Conservation (phyloP, 92 coral and sea anemone genomes). For the Chrysogorgia sp. region DNA sequence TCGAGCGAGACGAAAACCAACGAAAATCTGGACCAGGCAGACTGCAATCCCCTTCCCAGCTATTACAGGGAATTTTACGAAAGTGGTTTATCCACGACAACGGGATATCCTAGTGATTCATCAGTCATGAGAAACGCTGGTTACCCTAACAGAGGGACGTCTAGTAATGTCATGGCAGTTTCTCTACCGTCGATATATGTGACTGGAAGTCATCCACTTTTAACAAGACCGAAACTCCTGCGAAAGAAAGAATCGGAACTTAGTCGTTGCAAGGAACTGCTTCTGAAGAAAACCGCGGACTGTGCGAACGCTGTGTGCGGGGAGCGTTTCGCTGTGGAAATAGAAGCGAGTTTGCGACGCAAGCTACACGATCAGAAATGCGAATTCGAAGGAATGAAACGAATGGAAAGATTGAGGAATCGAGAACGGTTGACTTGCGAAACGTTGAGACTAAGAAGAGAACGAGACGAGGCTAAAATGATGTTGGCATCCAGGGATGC, state of each 20-base stretch:
- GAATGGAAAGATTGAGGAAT: slow-evolving; percentile 8
- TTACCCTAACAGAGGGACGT: not conserved
- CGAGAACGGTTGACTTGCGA: slow-evolving; percentile 10
- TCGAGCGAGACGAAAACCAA: slow-evolving; percentile 2
- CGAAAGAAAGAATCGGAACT: slow-evolving; percentile 30
- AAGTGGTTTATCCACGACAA: not conserved
- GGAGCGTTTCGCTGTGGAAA: slow-evolving; percentile 3
- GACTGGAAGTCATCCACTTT: slow-evolving; percentile 2
- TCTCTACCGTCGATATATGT: not conserved
- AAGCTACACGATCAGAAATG: not conserved
- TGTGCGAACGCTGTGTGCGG: slow-evolving; percentile 32
- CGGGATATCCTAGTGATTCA: too few species aligned
- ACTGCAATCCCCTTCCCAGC: not conserved
- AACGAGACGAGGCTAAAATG: slow-evolving; percentile 17
- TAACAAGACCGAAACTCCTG: slow-evolving; percentile 23
- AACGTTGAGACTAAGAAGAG: slow-evolving; percentile 8
- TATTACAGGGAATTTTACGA: not conserved
- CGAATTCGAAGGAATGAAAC: not conserved
- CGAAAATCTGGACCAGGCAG: not conserved
- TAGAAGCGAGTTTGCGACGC: slow-evolving; percentile 5
- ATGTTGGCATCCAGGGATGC: not conserved
- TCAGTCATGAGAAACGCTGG: too few species aligned
- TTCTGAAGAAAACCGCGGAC: slow-evolving; percentile 1
- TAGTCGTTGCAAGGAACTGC: slow-evolving; percentile 18
- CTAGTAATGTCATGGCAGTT: not conserved